phyloP scores from a whole-genome alignment of 2,797 vertebrate genomes.

The Gambusia yucatana region DNA sequence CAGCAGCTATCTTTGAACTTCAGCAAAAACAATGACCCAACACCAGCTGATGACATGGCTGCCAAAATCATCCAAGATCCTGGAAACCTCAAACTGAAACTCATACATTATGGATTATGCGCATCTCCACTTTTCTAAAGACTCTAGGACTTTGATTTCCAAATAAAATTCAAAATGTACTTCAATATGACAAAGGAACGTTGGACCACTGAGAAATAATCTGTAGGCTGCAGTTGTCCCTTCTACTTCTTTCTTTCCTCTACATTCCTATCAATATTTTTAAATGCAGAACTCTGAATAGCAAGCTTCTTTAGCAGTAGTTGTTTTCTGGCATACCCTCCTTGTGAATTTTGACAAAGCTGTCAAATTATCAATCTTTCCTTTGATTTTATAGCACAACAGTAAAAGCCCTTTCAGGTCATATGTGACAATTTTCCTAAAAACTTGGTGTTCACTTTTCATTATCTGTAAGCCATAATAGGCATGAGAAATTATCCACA shows the following conservation, averaged over 20 bases:
- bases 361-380: not conserved
- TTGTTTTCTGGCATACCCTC: not conserved
- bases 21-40: not conserved
- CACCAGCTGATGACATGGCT: not conserved
- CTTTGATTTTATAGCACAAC: not conserved
- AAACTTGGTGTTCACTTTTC: not conserved
- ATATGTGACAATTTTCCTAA: not conserved
- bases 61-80: not conserved
- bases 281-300: not conserved
- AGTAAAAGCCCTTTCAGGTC: not conserved
- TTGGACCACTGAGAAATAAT: not conserved
- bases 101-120: not conserved
- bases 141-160: not conserved
- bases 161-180: not conserved
- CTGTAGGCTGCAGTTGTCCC: not conserved
- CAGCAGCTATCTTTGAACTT: not conserved
- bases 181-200: not conserved
- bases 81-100: not conserved
- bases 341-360: not conserved
- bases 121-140: not conserved
- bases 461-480: not conserved
- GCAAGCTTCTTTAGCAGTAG: not conserved
- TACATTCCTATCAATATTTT: not conserved
- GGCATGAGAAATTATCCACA: not conserved
- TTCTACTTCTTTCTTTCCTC: not conserved